phyloP scores from a whole-genome alignment of 2,797 vertebrate species.

The Tarsius wallacei region DNA sequence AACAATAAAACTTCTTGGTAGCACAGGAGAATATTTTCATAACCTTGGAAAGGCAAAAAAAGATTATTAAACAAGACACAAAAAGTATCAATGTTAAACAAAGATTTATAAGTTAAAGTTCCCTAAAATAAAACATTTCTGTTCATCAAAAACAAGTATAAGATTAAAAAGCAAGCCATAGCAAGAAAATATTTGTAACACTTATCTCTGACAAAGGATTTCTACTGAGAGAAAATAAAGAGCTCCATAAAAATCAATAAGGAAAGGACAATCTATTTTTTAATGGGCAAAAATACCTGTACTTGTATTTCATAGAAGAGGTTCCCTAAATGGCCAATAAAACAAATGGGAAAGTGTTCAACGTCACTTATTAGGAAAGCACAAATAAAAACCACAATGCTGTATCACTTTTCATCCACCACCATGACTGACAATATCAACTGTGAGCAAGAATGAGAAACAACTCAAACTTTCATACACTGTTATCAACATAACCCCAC shows the following conservation, averaged over 20 bases:
- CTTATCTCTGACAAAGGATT: not conserved
- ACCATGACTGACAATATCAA: not conserved
- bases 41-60: not conserved
- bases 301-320: not conserved
- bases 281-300: conserved; percentile 26
- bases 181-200: not conserved
- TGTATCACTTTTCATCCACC: not conserved
- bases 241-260: not conserved
- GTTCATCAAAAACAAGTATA: not conserved
- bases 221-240: conserved; percentile 6
- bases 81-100: not conserved
- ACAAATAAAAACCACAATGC: conserved; percentile 15
- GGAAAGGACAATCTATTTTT: not conserved
- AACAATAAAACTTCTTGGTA: conserved; percentile 16
- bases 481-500: not conserved
- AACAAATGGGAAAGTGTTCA: not conserved
- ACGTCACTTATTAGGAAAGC: not conserved
- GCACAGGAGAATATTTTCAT: not conserved
- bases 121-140: conserved; percentile 31
- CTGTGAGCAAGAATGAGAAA: not conserved
- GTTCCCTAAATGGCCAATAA: not conserved
- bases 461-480: not conserved
- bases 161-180: conserved; percentile 22
- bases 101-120: conserved; percentile 10
- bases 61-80: conserved; percentile 15